phyloP scores from a whole-genome alignment of 2,888 invertebrate species.

The Dastarcus helophoroides region DNA sequence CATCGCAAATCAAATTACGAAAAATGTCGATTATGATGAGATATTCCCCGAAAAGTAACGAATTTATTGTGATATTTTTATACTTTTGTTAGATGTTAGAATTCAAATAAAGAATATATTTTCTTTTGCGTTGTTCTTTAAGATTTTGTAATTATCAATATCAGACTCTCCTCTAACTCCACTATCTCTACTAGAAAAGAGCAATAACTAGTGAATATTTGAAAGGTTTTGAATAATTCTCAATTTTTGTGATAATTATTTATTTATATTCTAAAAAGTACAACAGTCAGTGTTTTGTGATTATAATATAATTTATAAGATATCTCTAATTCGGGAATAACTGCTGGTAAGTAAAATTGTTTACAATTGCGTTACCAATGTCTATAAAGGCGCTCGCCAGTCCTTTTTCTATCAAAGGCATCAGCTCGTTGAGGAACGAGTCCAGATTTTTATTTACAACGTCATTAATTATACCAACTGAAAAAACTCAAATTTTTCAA shows the following conservation, averaged over 20 bases:
- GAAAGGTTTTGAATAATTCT: no score
- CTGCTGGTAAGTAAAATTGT: constrained; percentile 38
- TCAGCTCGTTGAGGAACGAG: constrained; percentile 40
- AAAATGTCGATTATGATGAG: constrained; percentile 42
- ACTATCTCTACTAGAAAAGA: no score
- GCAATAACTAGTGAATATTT: no score
- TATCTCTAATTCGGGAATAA: constrained; percentile 36
- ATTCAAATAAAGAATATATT: no score
- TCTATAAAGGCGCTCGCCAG: constrained; percentile 37
- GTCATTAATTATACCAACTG: constrained; percentile 42
- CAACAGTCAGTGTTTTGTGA: neutral
- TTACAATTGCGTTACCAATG: constrained; percentile 40
- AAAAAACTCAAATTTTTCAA: constrained; percentile 16
- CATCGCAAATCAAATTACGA: constrained; percentile 45
- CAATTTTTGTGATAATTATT: no score
- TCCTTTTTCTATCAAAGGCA: constrained; percentile 42
- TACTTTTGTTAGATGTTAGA: no score
- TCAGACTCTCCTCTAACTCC: no score
- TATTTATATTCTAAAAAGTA: no score
- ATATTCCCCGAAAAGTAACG: constrained; percentile 41
- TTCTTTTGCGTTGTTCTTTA: no score
- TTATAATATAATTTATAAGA: no score
- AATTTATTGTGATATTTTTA: constrained; percentile 4
- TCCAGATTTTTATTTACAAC: constrained; percentile 46
- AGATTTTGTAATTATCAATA: no score